These are phyloP conservation scores for Crotalus viridis DNA, from an alignment of 2,113 vertebrate genomes.

Conservation along the genomic window DNA sequence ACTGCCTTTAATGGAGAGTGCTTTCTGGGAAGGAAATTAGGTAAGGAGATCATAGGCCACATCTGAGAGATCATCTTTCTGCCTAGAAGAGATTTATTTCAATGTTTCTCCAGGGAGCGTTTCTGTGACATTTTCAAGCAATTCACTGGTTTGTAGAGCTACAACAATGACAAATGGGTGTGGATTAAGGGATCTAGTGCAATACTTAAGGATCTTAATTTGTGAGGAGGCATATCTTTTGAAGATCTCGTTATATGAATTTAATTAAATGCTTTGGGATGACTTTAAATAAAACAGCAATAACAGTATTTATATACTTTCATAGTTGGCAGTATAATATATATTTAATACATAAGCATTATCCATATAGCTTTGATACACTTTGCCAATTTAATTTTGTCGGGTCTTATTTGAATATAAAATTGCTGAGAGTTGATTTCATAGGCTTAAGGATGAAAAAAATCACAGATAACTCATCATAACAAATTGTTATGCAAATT, in stretches of 20 bases:
- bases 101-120: not conserved
- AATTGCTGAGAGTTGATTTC: not conserved
- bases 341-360: slow-evolving; percentile 13
- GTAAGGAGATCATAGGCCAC: not conserved
- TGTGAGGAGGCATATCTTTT: not conserved
- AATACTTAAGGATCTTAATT: not conserved
- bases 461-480: not conserved
- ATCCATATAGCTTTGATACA: not conserved
- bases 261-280: slow-evolving; percentile 41
- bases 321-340: not conserved
- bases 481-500: not conserved
- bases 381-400: not conserved
- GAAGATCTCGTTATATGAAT: not conserved
- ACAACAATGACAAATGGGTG: not conserved
- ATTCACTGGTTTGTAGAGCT: not conserved
- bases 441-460: too few species aligned
- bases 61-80: not conserved
- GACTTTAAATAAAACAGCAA: slow-evolving; percentile 55
- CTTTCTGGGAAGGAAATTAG: not conserved
- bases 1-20: not conserved
- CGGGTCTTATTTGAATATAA: not conserved
- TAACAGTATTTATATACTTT: slow-evolving; percentile 46
- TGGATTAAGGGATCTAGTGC: not conserved
- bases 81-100: not conserved
- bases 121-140: not conserved